Conservation (phyloP, 2,888 invertebrate species). For the Ceraclea dissimilis region DNA sequence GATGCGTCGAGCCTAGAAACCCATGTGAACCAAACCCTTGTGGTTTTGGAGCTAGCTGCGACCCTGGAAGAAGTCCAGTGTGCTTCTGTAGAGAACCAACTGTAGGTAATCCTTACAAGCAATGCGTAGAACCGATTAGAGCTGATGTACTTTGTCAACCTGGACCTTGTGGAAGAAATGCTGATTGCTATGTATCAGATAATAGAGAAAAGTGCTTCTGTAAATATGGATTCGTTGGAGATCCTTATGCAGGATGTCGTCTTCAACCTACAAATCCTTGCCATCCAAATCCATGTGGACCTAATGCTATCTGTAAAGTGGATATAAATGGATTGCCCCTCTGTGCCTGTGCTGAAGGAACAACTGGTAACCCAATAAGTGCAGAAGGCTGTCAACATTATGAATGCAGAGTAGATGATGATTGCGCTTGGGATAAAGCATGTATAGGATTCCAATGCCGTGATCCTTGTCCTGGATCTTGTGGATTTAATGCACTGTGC, state of each 20-base stretch:
- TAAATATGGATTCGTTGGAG: conserved; percentile 64
- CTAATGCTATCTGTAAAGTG: conserved; percentile 64
- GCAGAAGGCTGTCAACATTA: conserved; percentile 65
- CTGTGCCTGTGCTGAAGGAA: conserved; percentile 67
- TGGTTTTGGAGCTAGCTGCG: conserved; percentile 70
- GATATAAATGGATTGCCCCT: conserved; percentile 61
- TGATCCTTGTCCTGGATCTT: conserved; percentile 76
- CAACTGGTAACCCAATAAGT: conserved; percentile 69
- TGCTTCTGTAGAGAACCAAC: conserved; percentile 82
- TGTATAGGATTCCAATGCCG: conserved; percentile 75
- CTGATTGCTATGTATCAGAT: conserved; percentile 76
- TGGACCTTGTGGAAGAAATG: conserved; percentile 74
- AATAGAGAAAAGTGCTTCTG: conserved; percentile 83
- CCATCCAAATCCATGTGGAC: conserved; percentile 73
- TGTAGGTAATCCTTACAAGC: conserved; percentile 75
- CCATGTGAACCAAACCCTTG: conserved; percentile 80
- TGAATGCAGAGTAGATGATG: conserved; percentile 73
- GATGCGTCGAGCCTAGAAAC: conserved; percentile 71
- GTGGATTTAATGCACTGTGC: conserved; percentile 68
- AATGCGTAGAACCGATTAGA: conserved; percentile 56
- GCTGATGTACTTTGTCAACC: conserved; percentile 64
- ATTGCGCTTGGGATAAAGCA: conserved; percentile 63
- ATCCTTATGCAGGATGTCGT: conserved; percentile 72
- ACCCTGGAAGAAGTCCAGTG: conserved; percentile 67
- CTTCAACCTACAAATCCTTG: conserved; percentile 63